phyloP scores from a whole-genome alignment of 2,113 vertebrate genomes.

The Phalacrocorax pelagicus region DNA sequence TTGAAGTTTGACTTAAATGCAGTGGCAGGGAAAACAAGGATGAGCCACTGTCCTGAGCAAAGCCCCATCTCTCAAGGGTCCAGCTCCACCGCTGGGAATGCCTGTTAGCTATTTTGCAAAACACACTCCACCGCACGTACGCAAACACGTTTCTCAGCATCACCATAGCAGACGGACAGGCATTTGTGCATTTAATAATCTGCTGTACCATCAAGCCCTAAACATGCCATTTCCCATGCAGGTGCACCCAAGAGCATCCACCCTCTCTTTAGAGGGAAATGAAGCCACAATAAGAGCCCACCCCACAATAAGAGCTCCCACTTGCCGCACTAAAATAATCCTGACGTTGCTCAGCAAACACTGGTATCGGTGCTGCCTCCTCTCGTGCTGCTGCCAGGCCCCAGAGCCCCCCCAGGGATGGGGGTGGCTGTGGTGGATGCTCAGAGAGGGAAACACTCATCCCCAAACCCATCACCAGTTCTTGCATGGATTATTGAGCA shows the following conservation, averaged over 20 bases:
- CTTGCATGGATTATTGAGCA: not conserved
- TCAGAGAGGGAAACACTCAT: accelerated
- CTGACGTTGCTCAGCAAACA: not conserved
- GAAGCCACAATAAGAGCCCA: not conserved
- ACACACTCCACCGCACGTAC: not conserved
- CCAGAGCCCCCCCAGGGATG: no score
- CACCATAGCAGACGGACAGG: accelerated
- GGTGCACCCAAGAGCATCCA: not conserved
- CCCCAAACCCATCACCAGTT: not conserved
- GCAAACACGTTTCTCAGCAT: not conserved
- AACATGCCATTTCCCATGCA: accelerated
- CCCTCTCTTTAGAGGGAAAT: accelerated
- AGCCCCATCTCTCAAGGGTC: not conserved
- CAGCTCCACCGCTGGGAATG: not conserved
- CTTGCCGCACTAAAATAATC: accelerated
- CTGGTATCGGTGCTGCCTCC: accelerated
- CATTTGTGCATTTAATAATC: not conserved
- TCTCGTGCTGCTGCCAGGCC: not conserved
- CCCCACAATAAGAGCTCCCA: no score
- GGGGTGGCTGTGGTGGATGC: not conserved
- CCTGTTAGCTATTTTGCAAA: not conserved
- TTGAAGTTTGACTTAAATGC: not conserved
- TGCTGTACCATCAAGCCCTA: accelerated
- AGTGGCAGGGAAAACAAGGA: not conserved
- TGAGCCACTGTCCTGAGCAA: not conserved